Evolutionary conservation across 2,797 vertebrate genomes (phyloP).

Genomic region (Cetoscarus ocellatus): DNA sequence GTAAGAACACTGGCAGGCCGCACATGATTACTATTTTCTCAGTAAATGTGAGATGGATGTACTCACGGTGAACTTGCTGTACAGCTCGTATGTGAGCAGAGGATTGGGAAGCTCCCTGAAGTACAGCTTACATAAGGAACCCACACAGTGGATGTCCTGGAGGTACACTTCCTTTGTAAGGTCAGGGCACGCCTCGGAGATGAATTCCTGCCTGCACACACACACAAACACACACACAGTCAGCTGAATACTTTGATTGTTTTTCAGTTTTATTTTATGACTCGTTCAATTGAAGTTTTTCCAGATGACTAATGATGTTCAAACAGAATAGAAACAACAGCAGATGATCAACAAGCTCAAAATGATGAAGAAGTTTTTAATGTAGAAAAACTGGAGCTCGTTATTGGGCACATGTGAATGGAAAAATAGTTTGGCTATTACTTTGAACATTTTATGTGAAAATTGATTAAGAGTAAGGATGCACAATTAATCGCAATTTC

Average conservation of each 20-base stretch:
- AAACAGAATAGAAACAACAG: neutral
- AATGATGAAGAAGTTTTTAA: neutral
- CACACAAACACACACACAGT: conserved; percentile 14
- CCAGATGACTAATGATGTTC: neutral
- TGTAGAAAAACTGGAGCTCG: neutral
- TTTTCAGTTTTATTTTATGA: conserved; percentile 24
- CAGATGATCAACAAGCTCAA: neutral
- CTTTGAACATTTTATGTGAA: neutral
- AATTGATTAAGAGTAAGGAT: too few relatives aligned
- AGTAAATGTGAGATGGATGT: conserved; percentile 20
- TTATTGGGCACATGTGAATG: neutral
- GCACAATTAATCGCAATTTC: too few relatives aligned
- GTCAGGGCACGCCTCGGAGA: conserved; percentile 94
- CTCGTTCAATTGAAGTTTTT: conserved; percentile 13
- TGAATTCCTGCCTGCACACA: conserved; percentile 94
- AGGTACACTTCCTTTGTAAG: conserved; percentile 98
- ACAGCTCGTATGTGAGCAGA: conserved; percentile 95
- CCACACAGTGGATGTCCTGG: conserved; percentile 99
- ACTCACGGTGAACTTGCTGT: conserved; percentile 86
- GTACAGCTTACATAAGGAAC: conserved; percentile 98
- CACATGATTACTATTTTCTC: neutral
- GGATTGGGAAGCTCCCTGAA: conserved; percentile 98
- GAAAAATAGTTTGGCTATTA: neutral
- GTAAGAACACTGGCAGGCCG: neutral
- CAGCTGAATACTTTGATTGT: conserved; percentile 66